Conservation (phyloP, 2,797 vertebrate species). For the Zalophus californianus region DNA sequence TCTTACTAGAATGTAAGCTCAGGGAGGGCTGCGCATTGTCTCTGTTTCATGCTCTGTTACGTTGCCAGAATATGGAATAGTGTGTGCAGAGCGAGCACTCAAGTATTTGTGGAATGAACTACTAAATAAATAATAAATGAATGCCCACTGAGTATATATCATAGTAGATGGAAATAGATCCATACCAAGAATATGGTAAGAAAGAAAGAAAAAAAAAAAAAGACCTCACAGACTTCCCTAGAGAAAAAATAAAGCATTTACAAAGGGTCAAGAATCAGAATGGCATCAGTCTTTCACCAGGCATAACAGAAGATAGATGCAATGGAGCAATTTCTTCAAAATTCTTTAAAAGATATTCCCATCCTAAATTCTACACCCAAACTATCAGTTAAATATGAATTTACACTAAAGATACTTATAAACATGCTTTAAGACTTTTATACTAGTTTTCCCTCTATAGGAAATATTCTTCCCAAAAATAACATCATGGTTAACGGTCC, state of each 20-base stretch:
- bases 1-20: background rate
- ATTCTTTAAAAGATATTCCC: no score
- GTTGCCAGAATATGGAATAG: background rate
- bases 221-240: background rate
- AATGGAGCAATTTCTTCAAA: background rate
- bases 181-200: background rate
- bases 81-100: background rate
- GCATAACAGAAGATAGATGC: background rate
- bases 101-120: background rate
- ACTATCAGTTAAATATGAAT: slow-evolving; percentile 22
- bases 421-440: background rate
- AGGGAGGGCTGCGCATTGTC: background rate
- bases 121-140: background rate
- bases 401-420: background rate
- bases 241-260: background rate
- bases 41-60: background rate
- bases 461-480: background rate
- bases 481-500: background rate
- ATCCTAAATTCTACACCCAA: background rate
- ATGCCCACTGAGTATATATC: background rate
- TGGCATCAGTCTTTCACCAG: background rate
- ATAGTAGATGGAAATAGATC: background rate
- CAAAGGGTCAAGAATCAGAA: background rate
- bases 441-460: background rate
- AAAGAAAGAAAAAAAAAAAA: background rate